Percentiles rank a stretch among this genome's conserved stretches.
Evolutionary conservation across 2,113 vertebrate species (phyloP).

Genomic region (Ailurus styani): DNA sequence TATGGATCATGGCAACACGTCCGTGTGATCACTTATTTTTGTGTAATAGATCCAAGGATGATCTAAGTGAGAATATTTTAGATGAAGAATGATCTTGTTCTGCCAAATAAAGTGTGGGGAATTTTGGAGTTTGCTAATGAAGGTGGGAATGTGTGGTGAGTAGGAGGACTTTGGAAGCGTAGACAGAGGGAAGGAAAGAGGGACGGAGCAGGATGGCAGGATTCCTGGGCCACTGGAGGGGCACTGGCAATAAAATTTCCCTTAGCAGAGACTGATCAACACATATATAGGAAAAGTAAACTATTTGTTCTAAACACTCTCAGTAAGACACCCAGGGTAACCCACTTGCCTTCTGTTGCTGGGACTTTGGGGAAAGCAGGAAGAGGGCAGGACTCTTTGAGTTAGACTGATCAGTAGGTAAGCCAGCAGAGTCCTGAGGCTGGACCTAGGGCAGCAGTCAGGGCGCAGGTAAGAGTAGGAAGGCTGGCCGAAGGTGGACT

Average conservation of each 20-base stretch:
- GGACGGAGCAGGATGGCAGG: background rate
- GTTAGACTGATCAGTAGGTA: background rate
- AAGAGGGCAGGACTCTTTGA: background rate
- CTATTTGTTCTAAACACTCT: background rate
- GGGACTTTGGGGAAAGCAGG: background rate
- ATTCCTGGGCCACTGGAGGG: background rate
- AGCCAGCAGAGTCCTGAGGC: background rate
- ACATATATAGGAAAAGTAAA: background rate
- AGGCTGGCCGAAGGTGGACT: fast-evolving
- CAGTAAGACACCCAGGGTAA: background rate
- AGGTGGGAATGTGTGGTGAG: background rate
- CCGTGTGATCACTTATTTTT: background rate
- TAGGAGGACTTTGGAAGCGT: background rate
- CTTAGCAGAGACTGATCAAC: background rate
- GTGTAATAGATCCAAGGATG: background rate
- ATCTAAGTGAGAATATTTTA: background rate
- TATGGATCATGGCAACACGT: background rate
- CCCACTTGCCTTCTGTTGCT: background rate
- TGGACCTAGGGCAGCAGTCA: background rate
- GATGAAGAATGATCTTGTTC: background rate
- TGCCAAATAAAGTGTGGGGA: background rate
- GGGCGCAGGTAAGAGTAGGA: fast-evolving
- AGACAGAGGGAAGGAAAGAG: background rate
- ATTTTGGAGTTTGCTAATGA: background rate
- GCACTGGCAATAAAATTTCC: background rate